Evolutionary conservation across 2,888 invertebrate genomes (phyloP).

Genomic region (Phortica okadai): DNA sequence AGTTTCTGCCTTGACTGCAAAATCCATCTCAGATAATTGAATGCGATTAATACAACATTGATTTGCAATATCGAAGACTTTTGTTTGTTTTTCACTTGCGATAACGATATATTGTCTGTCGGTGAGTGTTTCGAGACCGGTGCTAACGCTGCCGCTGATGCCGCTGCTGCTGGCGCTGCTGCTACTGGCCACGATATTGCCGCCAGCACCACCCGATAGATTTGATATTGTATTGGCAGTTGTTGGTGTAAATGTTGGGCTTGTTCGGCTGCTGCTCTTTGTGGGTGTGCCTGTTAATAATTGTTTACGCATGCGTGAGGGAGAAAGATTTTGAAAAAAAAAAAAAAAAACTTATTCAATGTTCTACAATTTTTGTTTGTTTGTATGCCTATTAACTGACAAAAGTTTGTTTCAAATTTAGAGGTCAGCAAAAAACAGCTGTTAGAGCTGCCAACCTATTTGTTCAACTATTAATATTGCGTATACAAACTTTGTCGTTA

Average conservation of each 20-base stretch:
- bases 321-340: not conserved
- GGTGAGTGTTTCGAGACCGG: conserved; percentile 77
- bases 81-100: conserved; percentile 95
- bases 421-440: no score
- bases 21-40: conserved; percentile 94
- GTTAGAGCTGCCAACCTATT: no score
- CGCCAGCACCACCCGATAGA: conserved; percentile 59
- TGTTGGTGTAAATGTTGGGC: conserved; percentile 82
- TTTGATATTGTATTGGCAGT: conserved; percentile 75
- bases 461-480: no score
- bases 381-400: no score
- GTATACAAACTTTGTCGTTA: no score
- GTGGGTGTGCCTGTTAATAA: conserved; percentile 80
- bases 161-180: conserved; percentile 68
- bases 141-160: conserved; percentile 74
- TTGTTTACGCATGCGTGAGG: not conserved
- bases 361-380: no score
- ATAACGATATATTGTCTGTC: conserved; percentile 96
- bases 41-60: conserved; percentile 96
- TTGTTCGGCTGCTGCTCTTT: conserved; percentile 85
- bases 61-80: conserved; percentile 95
- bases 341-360: not conserved
- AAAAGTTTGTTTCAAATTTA: no score
- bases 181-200: conserved; percentile 53
- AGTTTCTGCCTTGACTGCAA: conserved; percentile 95